A percentile compares a stretch with the other conserved stretches of the same genome.
These are phyloP conservation scores for Vulpes lagopus DNA, from an alignment of 2,113 vertebrate genomes.

Conservation along the genomic window DNA sequence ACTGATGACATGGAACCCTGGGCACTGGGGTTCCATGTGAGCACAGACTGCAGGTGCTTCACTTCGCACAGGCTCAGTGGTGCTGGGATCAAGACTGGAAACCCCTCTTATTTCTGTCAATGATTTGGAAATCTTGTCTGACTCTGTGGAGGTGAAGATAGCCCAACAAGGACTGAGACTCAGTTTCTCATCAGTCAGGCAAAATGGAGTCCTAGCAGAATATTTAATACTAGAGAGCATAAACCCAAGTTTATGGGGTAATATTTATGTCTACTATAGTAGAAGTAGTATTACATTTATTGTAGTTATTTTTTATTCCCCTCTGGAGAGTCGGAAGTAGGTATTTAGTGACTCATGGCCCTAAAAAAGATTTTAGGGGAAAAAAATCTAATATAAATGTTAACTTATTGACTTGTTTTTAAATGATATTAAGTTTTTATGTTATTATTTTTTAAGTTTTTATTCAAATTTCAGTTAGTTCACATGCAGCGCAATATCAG, in stretches of 20 bases:
- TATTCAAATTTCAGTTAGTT: neutral
- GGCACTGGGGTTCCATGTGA: neutral
- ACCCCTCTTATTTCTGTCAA: neutral
- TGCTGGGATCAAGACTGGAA: neutral
- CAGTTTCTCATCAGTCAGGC: neutral
- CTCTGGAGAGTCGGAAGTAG: neutral
- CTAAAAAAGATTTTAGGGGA: conserved; percentile 65
- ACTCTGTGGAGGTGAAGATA: neutral
- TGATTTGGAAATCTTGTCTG: neutral
- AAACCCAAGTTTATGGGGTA: neutral
- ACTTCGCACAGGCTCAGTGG: neutral
- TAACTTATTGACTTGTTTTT: conserved; percentile 84
- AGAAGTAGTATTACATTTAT: neutral
- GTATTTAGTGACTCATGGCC: neutral
- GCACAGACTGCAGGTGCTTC: neutral
- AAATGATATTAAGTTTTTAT: conserved; percentile 76
- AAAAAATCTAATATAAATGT: conserved; percentile 82
- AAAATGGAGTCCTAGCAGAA: conserved; percentile 1
- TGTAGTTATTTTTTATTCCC: neutral
- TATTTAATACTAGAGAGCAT: conserved; percentile 28
- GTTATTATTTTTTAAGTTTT: neutral
- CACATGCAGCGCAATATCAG: neutral
- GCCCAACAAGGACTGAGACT: neutral
- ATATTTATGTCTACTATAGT: neutral
- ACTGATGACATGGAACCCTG: neutral